These are phyloP conservation scores for Oxygymnocypris stewartii DNA, from an alignment of 2,113 vertebrate species.

Conservation along the genomic window DNA sequence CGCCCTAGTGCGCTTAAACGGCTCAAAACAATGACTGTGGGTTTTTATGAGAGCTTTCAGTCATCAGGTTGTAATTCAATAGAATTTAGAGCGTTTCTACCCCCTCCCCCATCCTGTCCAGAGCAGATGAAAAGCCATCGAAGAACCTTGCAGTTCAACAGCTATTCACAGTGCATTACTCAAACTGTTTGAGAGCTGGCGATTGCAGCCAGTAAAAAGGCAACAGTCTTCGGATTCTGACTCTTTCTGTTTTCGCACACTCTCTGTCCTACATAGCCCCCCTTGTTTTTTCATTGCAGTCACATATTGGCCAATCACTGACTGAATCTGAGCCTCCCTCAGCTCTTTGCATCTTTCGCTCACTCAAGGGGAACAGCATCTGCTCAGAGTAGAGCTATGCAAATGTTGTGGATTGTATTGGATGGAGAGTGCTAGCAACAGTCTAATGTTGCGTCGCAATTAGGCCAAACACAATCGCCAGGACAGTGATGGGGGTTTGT, in stretches of 20 bases:
- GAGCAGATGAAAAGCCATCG: conserved; percentile 31
- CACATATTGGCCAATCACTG: conserved; percentile 74
- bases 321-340: conserved; percentile 63
- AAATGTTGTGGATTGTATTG: not conserved
- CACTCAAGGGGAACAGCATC: conserved; percentile 44
- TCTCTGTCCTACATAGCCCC: conserved; percentile 44
- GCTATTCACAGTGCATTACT: conserved; percentile 32
- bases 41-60: conserved; percentile 14
- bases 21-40: conserved; percentile 1
- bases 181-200: not conserved
- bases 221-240: not conserved
- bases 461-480: conserved; percentile 63
- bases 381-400: conserved; percentile 26
- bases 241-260: conserved; percentile 1
- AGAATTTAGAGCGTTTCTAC: conserved; percentile 33
- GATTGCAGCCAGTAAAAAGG: not conserved
- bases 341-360: conserved; percentile 40
- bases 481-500: not conserved
- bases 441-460: conserved; percentile 66
- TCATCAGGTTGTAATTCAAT: conserved; percentile 27
- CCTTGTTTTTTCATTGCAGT: conserved; percentile 76
- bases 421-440: conserved; percentile 2
- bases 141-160: conserved; percentile 44
- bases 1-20: not conserved
- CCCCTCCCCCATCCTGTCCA: conserved; percentile 41